Conservation (phyloP, 1,140 invertebrate species). For the Neodiprion fabricii region DNA sequence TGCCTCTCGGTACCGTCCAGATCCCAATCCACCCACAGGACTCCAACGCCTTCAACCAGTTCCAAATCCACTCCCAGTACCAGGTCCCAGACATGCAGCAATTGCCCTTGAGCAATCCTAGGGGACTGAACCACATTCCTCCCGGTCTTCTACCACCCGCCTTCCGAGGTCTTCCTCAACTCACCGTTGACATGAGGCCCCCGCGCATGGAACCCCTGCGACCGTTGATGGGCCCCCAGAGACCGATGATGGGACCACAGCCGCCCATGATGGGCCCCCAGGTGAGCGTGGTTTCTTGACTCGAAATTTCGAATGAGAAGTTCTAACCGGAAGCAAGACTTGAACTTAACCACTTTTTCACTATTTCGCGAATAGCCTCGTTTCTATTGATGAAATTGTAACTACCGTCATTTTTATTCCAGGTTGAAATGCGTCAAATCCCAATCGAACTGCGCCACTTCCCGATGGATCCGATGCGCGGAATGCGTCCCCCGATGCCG, state of each 20-base stretch:
- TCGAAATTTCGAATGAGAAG: no score
- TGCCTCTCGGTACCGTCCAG: slow-evolving; percentile 56
- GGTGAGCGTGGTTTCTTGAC: background rate
- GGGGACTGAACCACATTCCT: slow-evolving; percentile 49
- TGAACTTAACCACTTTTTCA: no score
- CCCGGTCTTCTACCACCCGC: slow-evolving; percentile 43
- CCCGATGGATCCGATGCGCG: slow-evolving; percentile 41
- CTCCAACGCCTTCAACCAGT: slow-evolving; percentile 45
- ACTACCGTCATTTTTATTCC: background rate
- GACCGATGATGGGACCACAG: slow-evolving; percentile 35
- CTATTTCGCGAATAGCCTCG: no score
- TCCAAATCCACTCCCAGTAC: slow-evolving; percentile 52
- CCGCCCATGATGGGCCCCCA: slow-evolving; percentile 33
- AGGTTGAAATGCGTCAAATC: slow-evolving; percentile 49
- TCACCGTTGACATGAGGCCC: slow-evolving; percentile 52
- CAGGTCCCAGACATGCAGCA: slow-evolving; percentile 55
- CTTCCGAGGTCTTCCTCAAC: slow-evolving; percentile 47
- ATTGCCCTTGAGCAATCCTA: slow-evolving; percentile 47
- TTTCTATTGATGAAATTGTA: no score
- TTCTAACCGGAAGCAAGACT: no score
- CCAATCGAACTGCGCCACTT: slow-evolving; percentile 52
- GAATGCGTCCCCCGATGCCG: slow-evolving; percentile 46
- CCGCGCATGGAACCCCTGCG: slow-evolving; percentile 43
- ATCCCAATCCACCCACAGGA: slow-evolving; percentile 55
- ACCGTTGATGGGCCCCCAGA: slow-evolving; percentile 32